Conservation (phyloP, 1,140 invertebrate genomes). For the Aphelenchoides fujianensis region DNA sequence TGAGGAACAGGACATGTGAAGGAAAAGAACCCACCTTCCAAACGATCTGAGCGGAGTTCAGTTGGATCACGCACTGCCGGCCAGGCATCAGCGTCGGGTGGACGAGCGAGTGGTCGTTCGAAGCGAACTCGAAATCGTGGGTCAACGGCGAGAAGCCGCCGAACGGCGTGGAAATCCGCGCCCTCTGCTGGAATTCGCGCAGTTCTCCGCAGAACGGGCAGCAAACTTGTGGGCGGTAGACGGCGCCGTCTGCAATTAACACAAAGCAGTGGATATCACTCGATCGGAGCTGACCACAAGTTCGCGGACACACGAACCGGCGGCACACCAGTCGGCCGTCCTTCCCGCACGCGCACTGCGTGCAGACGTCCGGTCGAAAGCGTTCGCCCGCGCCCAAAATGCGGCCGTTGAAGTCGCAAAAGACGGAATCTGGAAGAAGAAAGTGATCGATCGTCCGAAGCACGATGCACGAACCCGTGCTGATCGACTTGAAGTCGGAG, state of each 20-base stretch:
- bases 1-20: neutral
- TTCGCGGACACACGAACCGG: neutral
- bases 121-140: neutral
- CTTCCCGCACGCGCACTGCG: conserved; percentile 5
- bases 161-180: neutral
- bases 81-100: neutral
- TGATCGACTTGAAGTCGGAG: neutral
- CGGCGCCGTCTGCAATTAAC: neutral
- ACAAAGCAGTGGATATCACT: too few species aligned
- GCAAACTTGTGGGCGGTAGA: conserved; percentile 15
- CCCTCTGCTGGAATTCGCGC: neutral
- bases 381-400: neutral
- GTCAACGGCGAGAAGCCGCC: neutral
- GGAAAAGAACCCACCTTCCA: neutral
- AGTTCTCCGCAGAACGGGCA: conserved; percentile 14
- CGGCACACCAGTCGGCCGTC: neutral
- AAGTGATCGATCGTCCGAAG: neutral
- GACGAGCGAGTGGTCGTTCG: neutral
- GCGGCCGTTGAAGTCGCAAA: conserved; percentile 1
- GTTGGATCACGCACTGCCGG: conserved; percentile 12
- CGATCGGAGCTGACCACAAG: too few species aligned
- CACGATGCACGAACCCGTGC: neutral
- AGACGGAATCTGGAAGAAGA: too few species aligned
- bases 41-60: conserved; percentile 5
- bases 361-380: conserved; percentile 3